Conservation (phyloP, 2,797 vertebrate genomes). For the Morus bassanus region DNA sequence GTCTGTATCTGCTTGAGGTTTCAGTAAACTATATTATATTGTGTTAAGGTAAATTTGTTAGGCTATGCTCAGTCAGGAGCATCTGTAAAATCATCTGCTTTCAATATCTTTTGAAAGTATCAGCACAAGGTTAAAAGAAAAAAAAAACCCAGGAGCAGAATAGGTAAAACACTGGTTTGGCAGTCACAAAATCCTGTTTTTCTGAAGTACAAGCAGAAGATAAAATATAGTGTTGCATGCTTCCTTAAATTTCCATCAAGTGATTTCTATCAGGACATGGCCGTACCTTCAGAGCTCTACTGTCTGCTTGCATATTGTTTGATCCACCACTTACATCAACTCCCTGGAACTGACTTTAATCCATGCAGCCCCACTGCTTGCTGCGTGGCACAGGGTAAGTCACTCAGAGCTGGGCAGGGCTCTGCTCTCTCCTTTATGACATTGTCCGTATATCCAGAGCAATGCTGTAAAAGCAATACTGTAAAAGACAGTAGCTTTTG, state of each 20-base stretch:
- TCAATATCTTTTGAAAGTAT: not conserved
- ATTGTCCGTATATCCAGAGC: not conserved
- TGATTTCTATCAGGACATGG: not conserved
- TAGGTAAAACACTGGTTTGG: not conserved
- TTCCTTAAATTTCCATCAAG: not conserved
- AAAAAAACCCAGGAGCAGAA: not conserved
- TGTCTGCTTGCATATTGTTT: not conserved
- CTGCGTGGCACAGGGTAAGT: not conserved
- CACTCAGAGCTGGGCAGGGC: not conserved
- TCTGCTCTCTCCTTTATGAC: not conserved
- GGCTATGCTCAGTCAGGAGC: not conserved
- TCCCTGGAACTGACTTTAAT: not conserved
- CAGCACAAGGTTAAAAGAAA: not conserved
- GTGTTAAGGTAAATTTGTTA: slow-evolving; percentile 1
- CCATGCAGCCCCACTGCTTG: not conserved
- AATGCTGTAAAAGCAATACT: not conserved
- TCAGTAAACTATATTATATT: slow-evolving; percentile 8
- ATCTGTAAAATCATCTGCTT: slow-evolving; percentile 50
- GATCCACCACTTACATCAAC: not conserved
- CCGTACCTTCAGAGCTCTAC: rapidly evolving
- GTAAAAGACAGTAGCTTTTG: not conserved
- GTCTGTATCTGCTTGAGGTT: slow-evolving; percentile 49
- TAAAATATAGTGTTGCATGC: not conserved
- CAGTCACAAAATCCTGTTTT: not conserved
- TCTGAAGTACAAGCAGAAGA: not conserved